Base-by-base conservation (phyloP, 2,113 vertebrate species). In the Fulmarus glacialis region DNA sequence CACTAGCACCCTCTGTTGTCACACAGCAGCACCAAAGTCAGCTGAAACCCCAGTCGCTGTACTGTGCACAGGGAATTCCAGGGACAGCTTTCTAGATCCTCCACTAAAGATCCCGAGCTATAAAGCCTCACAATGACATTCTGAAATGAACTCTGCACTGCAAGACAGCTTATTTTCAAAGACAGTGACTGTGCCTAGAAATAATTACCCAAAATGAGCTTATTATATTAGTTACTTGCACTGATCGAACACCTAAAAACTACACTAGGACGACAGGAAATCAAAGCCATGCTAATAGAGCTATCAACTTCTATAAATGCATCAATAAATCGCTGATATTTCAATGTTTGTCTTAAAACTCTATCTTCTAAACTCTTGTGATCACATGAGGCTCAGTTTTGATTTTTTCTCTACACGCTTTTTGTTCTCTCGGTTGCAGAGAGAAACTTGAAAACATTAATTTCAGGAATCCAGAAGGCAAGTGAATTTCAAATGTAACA, bases 1-100 rank as follows among this genome's bases (percentile, higher is more conserved):
- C 67, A 90, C 72, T 63, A 92, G 94, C 91, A 88, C 97, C 96
- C 97, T 97, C 96, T 97, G 94, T 92, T 89, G 97, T 68, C 90
- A 77, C 59, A 21, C 45, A n/a, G 36, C 55, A 77, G 77, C 77
- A 59, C 36, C 75, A n/a, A 34, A 64, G n/a, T 7, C 88, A 24
- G 26, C n/a, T 34, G 36, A 32, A 80, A 38, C 11, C 27, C 43
- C 20, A 17, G 16, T 1, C 2, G 2, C 64, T 20, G 42, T 11
- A 12, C 45, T 7, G 36, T 6, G 50, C 13, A 9, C 29, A 12
- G 56, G 42, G 40, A 71, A 52, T 38, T 50, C 36, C 80, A 52
- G 64, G 38, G 29, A 72, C 36, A 24, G 32, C 22, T 60, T 77
- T 62, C 66, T 11, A 12, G 17, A 32, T 17, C 52, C 40, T 43